Conservation (phyloP, 2,113 vertebrate species). For the Verasper variegatus region DNA sequence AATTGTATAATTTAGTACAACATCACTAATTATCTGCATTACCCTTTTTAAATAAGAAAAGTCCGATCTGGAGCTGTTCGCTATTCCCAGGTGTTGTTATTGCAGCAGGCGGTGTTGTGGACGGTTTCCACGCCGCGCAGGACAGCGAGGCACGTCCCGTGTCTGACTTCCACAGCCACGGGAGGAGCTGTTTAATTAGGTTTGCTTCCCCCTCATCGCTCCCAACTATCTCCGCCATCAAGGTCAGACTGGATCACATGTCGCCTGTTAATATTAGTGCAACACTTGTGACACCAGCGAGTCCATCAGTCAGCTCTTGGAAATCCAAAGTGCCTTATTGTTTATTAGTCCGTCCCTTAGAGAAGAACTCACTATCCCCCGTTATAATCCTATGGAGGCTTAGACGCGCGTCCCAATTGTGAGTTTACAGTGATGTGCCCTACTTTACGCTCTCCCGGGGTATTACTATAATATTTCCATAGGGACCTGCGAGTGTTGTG, state of each 20-base stretch:
- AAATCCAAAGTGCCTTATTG: slow-evolving; percentile 22
- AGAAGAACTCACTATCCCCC: slow-evolving; percentile 19
- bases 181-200: slow-evolving; percentile 79
- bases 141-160: slow-evolving; percentile 53
- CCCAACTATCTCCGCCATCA: slow-evolving; percentile 66
- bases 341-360: slow-evolving; percentile 1
- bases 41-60: not conserved
- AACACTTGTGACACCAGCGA: slow-evolving; percentile 16
- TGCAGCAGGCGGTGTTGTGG: not conserved
- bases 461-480: slow-evolving; percentile 58
- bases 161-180: slow-evolving; percentile 64
- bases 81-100: not conserved
- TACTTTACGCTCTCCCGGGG: slow-evolving; percentile 51
- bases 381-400: slow-evolving; percentile 49
- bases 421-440: slow-evolving; percentile 57
- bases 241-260: slow-evolving; percentile 74
- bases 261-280: slow-evolving; percentile 63
- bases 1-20: not conserved
- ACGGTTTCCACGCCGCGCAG: not conserved
- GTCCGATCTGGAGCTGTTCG: not conserved
- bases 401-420: slow-evolving; percentile 35
- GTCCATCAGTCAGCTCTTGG: slow-evolving; percentile 12
- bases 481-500: slow-evolving; percentile 47
- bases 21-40: too few species aligned
- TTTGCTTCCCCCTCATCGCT: slow-evolving; percentile 53